Conservation (phyloP, 2,113 vertebrate genomes). For the Parotia lawesii region DNA sequence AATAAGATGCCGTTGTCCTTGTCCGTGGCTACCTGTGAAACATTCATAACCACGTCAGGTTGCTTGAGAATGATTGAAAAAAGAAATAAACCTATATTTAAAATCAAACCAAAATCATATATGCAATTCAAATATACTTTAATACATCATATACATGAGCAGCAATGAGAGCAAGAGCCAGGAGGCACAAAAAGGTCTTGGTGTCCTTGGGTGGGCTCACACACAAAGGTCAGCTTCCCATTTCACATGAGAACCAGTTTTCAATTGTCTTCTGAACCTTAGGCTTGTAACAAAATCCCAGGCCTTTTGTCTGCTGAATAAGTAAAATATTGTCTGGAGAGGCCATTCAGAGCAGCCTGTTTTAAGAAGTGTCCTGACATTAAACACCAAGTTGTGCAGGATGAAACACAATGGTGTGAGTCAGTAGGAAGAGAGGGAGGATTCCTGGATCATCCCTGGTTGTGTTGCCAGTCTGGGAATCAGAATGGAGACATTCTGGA, state of each 20-base stretch:
- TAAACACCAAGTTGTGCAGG: background rate
- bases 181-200: background rate
- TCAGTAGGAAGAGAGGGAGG: background rate
- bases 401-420: background rate
- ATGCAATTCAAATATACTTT: background rate
- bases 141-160: background rate
- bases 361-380: background rate
- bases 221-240: background rate
- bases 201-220: background rate
- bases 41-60: background rate
- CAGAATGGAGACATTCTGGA: background rate
- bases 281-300: background rate
- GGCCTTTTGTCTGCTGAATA: background rate
- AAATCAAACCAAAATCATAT: background rate
- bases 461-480: background rate
- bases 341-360: background rate
- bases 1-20: conserved; percentile 92
- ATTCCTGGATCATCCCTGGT: background rate
- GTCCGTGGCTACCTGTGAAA: conserved; percentile 88
- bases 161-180: background rate
- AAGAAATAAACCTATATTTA: background rate
- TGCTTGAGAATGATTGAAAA: background rate
- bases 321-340: background rate
- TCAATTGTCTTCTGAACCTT: background rate
- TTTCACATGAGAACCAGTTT: background rate